Percentiles rank a stretch among this genome's conserved stretches.
These are phyloP conservation scores for Ciconia boyciana DNA, from an alignment of 2,113 vertebrate genomes.

Conservation along the genomic window DNA sequence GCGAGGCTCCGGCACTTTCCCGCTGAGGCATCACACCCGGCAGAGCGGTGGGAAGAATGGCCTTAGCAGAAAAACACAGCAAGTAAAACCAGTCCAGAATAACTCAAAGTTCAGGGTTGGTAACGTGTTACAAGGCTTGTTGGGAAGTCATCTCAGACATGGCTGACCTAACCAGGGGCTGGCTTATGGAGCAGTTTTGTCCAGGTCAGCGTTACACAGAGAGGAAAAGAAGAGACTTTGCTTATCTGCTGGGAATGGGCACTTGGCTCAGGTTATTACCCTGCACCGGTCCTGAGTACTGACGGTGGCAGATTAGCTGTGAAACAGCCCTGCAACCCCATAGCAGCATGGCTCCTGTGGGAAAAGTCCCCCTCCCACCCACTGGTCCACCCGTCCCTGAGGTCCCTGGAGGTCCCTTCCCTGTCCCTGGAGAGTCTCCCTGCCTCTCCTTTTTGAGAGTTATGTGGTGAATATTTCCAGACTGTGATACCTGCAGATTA, in stretches of 20 bases:
- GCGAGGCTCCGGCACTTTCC: neutral
- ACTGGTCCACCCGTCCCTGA: neutral
- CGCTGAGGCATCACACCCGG: neutral
- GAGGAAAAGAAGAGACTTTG: neutral
- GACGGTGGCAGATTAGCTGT: neutral
- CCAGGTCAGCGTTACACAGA: neutral
- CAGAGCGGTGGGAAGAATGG: rapidly evolving
- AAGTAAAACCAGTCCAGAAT: neutral
- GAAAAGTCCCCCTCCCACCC: neutral
- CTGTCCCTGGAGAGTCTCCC: neutral
- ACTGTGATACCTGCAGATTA: neutral
- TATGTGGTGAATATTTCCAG: neutral
- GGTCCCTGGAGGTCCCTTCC: neutral
- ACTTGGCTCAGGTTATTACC: neutral
- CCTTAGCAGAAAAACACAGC: neutral
- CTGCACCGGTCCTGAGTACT: neutral
- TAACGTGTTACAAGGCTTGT: neutral
- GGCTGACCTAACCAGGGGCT: neutral
- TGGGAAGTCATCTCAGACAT: neutral
- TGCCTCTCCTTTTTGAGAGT: neutral
- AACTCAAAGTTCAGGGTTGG: neutral
- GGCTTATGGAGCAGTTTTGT: neutral
- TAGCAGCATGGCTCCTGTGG: neutral
- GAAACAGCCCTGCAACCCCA: neutral
- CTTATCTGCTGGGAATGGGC: neutral